These are phyloP conservation scores for Panthera uncia DNA, from an alignment of 2,113 vertebrate genomes.

Conservation along the genomic window DNA sequence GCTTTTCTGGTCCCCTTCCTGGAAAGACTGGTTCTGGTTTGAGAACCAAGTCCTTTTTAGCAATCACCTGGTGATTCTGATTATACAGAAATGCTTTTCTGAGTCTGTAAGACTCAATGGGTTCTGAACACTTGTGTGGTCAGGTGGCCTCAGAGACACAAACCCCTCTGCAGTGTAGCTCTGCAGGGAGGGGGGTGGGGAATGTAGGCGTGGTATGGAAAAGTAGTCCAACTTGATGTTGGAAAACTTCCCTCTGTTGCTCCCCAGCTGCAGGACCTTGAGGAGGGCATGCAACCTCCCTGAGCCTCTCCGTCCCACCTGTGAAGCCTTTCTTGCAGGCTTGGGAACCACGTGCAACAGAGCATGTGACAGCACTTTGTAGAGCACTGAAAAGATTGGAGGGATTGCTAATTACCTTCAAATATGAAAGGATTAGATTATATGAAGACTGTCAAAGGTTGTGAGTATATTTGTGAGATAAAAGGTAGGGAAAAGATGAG, in stretches of 20 bases:
- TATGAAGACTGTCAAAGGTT: background rate
- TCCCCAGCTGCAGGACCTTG: background rate
- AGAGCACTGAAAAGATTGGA: background rate
- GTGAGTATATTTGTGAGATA: background rate
- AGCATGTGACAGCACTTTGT: background rate
- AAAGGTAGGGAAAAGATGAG: background rate
- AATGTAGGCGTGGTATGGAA: rapidly evolving
- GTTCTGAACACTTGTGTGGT: background rate
- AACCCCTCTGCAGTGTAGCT: background rate
- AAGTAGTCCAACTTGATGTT: background rate
- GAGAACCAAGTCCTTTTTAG: background rate
- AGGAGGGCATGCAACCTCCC: too few species aligned
- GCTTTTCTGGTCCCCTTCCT: background rate
- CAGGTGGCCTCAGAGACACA: background rate
- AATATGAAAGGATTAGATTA: background rate
- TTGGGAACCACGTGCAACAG: background rate
- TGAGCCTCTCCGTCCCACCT: background rate
- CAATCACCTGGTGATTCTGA: background rate
- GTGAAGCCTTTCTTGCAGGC: background rate
- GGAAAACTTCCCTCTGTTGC: background rate
- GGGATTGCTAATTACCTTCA: background rate
- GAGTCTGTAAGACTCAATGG: background rate
- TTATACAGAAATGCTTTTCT: background rate
- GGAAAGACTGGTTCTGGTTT: background rate
- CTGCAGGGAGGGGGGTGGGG: background rate